Base-by-base conservation (phyloP, 2,888 invertebrate genomes). In the Branchellion lobata region DNA sequence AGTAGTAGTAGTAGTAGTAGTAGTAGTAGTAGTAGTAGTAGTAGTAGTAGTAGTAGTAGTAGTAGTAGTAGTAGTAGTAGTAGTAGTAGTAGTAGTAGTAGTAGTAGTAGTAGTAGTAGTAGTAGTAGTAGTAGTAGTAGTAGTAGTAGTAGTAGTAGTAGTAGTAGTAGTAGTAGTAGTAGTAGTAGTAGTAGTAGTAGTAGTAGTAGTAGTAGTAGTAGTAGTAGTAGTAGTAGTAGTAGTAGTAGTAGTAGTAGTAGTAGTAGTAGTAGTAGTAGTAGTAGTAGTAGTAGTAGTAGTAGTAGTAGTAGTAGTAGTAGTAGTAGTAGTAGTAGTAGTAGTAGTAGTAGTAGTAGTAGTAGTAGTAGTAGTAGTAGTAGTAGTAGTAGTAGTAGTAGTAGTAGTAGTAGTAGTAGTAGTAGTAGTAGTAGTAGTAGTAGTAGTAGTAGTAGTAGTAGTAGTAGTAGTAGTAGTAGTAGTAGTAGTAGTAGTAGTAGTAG, bases 31-130 rank as follows among this genome's bases (percentile, higher is more conserved):
- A 79, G 78, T 79, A 57, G 53, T 79, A 79, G 77, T 79, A 57
- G 79, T 79, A 78, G 79, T 79, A 79, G 79, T 79, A 79, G 79
- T 79, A 79, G 77, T 79, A 57, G 76, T 79, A 79, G 77, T 79
- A 57, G 79, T 51, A 78, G 76, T 79, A 79, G 77, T 80, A 72
- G 80, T 80, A 80, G 80, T 80, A 80, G 80, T 72, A 80, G 79
- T 80, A 80, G 80, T 80, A 80, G 79, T 80, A 80, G 80, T 80
- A 80, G 80, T 72, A 80, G 79, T 80, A 80, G 80, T 80, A 80
- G 72, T 80, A 72, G 80, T 71, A 80, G 80, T 80, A 80, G 40
- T 80, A 72, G 79, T 80, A 80, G 80, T 80, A 80, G 80, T 79
- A 72, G 78, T 80, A 80, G 79, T 80, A 72, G 79, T 72, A 72